Evolutionary conservation across 1,140 invertebrate genomes (phyloP), one percentile per base, ranked within the genome.

Genomic region (Ceratina japonica): DNA sequence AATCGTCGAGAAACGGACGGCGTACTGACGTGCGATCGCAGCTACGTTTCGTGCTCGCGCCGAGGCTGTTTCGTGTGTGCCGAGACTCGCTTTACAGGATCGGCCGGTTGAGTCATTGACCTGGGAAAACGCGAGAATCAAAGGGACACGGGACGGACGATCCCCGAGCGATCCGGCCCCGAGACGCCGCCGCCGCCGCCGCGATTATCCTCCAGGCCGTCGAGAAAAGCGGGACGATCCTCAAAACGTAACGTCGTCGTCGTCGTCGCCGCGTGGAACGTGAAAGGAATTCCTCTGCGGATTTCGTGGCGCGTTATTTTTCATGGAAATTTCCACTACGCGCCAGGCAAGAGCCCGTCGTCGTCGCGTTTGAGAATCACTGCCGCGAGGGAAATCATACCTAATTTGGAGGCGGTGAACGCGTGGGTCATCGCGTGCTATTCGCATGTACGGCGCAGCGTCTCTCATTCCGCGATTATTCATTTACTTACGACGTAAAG

Each of bases 371-470:
- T 88, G 88, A 89, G 89, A 88, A 73, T 65, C 88, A 84, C 88
- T 90, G 88, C 37, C 51, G 59, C 72, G 76, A 89, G 86, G 83
- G 86, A 90, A 90, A 90, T 90, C 88, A 88, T 87, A 86, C 89
- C 89, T 90, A 90, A 90, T 90, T 90, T 90, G 89, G 88, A 85
- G 87, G 76, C 85, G 78, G 66, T 59, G 81, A 83, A 75, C 79
- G 86, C 85, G 85, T 86, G 82, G 87, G 81, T 87, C 80, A 87
- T 85, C 84, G 82, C 80, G 83, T 77, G 79, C 85, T 78, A 87
- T 84, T 88, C 86, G 82, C 85, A 86, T 89, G 86, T 87, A 79
- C 74, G 71, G 22, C 44, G 69, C 87, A 90, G 87, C 82, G 87
- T 44, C 65, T 87, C 87, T 89, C 88, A 89, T 82, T 76, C 58